Evolutionary conservation across 2,113 vertebrate species (phyloP).

Genomic region (Macrotus californicus): DNA sequence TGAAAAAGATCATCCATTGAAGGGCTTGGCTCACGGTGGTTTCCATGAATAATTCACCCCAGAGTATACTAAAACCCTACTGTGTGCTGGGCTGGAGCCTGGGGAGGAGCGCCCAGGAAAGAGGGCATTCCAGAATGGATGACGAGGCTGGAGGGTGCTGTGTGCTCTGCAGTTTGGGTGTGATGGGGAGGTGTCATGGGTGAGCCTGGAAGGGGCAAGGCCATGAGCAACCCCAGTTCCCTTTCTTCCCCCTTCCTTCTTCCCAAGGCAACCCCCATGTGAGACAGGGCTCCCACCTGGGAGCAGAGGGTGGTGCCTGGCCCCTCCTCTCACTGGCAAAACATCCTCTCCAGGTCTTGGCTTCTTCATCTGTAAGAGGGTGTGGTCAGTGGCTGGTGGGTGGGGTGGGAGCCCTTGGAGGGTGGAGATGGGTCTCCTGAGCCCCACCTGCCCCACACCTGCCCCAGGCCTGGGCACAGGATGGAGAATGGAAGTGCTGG

Average conservation of each 20-base stretch:
- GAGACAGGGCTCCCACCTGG: neutral
- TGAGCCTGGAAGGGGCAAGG: neutral
- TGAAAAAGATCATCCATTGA: rapidly evolving
- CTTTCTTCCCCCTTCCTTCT: neutral
- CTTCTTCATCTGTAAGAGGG: neutral
- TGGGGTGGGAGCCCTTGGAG: neutral
- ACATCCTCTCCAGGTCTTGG: neutral
- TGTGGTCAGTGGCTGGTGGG: neutral
- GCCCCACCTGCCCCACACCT: neutral
- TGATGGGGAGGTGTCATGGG: neutral
- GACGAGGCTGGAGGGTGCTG: neutral
- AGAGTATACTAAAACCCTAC: neutral
- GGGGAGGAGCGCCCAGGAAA: too few relatives aligned
- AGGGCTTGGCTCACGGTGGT: neutral
- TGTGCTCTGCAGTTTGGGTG: neutral
- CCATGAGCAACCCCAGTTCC: neutral
- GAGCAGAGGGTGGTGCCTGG: neutral
- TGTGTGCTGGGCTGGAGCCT: neutral
- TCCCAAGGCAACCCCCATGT: rapidly evolving
- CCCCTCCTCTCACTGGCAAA: neutral
- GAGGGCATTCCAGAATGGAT: neutral
- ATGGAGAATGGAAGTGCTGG: neutral
- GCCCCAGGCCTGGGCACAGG: neutral
- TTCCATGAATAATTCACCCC: neutral
- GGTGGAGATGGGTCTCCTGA: neutral